Evolutionary conservation across 2,888 invertebrate species (phyloP).

Genomic region (Temnothorax unifasciatus): DNA sequence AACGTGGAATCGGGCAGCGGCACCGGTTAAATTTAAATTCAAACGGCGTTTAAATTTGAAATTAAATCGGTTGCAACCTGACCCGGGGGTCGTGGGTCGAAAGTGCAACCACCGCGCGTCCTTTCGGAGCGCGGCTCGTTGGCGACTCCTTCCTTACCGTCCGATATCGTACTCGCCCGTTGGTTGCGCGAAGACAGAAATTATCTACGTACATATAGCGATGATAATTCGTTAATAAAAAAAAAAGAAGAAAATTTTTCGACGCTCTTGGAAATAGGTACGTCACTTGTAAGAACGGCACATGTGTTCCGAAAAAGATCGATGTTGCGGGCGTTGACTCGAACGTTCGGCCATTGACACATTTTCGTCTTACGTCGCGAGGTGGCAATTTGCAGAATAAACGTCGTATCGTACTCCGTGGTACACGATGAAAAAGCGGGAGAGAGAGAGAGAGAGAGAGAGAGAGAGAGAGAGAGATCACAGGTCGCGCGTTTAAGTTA

Average conservation of each 20-base stretch:
- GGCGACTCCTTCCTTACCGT: slow-evolving; percentile 11
- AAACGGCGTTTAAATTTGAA: slow-evolving; percentile 53
- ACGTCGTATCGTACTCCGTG: neutral
- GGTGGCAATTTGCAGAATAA: slow-evolving; percentile 26
- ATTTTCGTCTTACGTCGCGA: slow-evolving; percentile 23
- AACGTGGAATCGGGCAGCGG: slow-evolving; percentile 31
- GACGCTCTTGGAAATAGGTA: neutral
- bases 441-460: neutral
- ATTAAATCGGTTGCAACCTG: slow-evolving; percentile 53
- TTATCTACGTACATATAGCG: too few relatives aligned
- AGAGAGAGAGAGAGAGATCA: neutral
- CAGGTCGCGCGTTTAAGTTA: slow-evolving; percentile 10
- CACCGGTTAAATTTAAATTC: slow-evolving; percentile 50
- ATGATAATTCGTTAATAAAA: neutral
- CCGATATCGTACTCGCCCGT: neutral
- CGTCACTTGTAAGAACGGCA: neutral
- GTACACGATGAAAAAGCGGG: neutral
- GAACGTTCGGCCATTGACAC: slow-evolving; percentile 21
- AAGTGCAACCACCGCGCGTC: slow-evolving; percentile 51
- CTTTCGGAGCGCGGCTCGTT: slow-evolving; percentile 1
- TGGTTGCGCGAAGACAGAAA: neutral
- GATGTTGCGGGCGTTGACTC: neutral
- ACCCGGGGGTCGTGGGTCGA: slow-evolving; percentile 39
- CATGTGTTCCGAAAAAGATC: neutral
- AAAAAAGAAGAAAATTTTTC: too few relatives aligned